phyloP scores from a whole-genome alignment of 1,140 invertebrate species.

The Drosophila athabasca region DNA sequence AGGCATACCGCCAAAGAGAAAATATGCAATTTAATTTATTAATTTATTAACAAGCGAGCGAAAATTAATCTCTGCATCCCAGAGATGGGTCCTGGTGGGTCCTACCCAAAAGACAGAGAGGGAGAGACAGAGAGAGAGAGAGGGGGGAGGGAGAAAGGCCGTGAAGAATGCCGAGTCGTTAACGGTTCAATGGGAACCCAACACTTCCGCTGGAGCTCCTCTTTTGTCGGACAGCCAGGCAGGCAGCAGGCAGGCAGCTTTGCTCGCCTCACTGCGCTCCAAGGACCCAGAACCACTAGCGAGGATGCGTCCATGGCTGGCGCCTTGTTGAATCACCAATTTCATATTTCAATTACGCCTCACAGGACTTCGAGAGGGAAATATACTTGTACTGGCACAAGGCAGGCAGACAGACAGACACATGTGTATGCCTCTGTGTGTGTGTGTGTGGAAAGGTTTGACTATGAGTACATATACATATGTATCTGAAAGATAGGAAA shows the following conservation, averaged over 20 bases:
- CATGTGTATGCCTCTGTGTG: too few relatives aligned
- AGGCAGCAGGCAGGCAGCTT: slow-evolving; percentile 13
- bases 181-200: slow-evolving; percentile 60
- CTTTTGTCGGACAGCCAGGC: not conserved
- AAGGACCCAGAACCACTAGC: slow-evolving; percentile 11
- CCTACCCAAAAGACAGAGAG: slow-evolving; percentile 1
- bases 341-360: slow-evolving; percentile 68
- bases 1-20: slow-evolving; percentile 43
- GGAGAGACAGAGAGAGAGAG: not conserved
- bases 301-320: not conserved
- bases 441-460: too few relatives aligned
- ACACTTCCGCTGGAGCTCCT: slow-evolving; percentile 17
- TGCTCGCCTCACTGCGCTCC: slow-evolving; percentile 26
- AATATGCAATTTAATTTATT: slow-evolving; percentile 72
- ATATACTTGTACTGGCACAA: too few relatives aligned
- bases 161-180: slow-evolving; percentile 53
- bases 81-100: not conserved
- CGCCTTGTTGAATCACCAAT: slow-evolving; percentile 31
- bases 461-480: too few relatives aligned
- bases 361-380: not conserved
- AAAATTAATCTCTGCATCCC: slow-evolving; percentile 53
- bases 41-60: slow-evolving; percentile 60
- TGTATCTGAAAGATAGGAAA: too few relatives aligned
- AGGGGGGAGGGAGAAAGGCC: not conserved
- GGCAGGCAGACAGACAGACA: too few relatives aligned